Percentiles rank a stretch among this genome's conserved stretches.
phyloP scores from a whole-genome alignment of 2,888 invertebrate genomes.

The Synanthedon andrenaeformis region DNA sequence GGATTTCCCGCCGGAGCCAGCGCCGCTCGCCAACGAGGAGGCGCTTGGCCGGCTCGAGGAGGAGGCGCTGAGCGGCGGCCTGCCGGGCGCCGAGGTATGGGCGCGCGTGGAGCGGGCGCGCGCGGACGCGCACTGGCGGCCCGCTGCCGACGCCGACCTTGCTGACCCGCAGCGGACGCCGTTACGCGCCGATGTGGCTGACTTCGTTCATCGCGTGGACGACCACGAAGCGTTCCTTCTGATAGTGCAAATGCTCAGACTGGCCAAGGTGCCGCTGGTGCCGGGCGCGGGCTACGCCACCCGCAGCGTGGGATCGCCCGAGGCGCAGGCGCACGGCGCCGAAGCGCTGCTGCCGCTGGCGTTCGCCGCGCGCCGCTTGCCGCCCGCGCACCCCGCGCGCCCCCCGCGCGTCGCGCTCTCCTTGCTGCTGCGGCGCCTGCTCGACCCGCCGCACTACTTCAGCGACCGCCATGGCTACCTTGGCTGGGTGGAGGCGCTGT shows the following conservation, averaged over 20 bases:
- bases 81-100: conserved; percentile 82
- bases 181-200: conserved; percentile 75
- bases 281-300: conserved; percentile 14
- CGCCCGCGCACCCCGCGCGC: conserved; percentile 17
- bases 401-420: conserved; percentile 11
- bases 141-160: conserved; percentile 75
- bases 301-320: conserved; percentile 8
- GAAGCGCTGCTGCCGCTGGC: conserved; percentile 20
- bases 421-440: conserved; percentile 19
- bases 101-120: conserved; percentile 79
- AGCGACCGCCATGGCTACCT: conserved; percentile 26
- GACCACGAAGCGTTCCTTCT: conserved; percentile 70
- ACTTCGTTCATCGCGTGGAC: conserved; percentile 73
- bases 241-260: conserved; percentile 65
- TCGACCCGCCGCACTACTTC: conserved; percentile 47
- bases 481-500: conserved; percentile 19
- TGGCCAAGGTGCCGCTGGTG: conserved; percentile 18
- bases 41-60: conserved; percentile 8
- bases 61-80: conserved; percentile 51
- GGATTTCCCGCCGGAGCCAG: conserved; percentile 15
- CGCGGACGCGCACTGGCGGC: conserved; percentile 79
- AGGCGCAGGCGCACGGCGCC: conserved; percentile 12
- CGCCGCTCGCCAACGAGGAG: not conserved
- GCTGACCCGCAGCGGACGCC: conserved; percentile 36
- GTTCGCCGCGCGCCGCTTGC: conserved; percentile 14